Conservation (phyloP, 2,797 vertebrate genomes). For the Neosilurus hyrtlii region DNA sequence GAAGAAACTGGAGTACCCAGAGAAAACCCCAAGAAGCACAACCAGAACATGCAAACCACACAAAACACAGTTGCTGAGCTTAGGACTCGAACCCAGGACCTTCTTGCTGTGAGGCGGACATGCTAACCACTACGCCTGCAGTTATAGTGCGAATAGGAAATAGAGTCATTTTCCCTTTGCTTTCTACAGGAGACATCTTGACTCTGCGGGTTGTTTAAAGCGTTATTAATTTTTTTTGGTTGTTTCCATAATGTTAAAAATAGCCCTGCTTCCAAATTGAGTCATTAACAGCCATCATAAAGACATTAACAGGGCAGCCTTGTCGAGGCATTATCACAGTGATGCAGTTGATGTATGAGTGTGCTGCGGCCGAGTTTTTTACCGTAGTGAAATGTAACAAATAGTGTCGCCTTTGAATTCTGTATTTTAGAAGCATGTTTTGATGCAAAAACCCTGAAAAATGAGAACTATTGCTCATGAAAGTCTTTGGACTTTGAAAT, state of each 20-base stretch:
- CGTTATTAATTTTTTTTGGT: background rate
- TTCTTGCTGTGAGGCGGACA: too few relatives aligned
- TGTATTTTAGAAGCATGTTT: background rate
- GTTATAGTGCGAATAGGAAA: background rate
- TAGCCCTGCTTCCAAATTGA: background rate
- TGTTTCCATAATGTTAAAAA: conserved; percentile 1
- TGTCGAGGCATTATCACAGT: background rate
- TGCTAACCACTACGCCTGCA: too few relatives aligned
- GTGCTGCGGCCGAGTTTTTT: background rate
- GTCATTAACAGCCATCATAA: background rate
- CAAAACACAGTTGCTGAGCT: too few relatives aligned
- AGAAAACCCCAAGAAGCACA: too few relatives aligned
- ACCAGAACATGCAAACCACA: too few relatives aligned
- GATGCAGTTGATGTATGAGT: background rate
- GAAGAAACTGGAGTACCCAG: too few relatives aligned
- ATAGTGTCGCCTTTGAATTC: background rate
- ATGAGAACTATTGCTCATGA: too few relatives aligned
- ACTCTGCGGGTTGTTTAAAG: background rate
- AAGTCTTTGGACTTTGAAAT: too few relatives aligned
- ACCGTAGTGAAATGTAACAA: too few relatives aligned
- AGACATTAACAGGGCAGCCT: background rate
- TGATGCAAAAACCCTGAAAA: too few relatives aligned
- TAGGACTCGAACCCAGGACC: too few relatives aligned
- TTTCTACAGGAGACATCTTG: conserved; percentile 1
- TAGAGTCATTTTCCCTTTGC: background rate